Conservation (phyloP, 2,888 invertebrate species). For the Acleris holmiana region DNA sequence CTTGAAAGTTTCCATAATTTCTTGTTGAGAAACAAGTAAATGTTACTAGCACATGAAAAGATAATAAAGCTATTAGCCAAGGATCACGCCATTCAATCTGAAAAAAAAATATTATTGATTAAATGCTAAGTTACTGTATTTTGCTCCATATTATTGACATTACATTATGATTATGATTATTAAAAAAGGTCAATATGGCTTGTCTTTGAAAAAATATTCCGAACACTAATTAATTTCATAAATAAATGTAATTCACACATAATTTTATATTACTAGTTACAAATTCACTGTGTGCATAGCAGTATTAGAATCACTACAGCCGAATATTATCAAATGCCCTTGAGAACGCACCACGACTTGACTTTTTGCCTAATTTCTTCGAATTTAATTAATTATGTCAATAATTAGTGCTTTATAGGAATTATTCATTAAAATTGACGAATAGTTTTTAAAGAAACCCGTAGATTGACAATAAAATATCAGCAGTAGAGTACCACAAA, state of each 20-base stretch:
- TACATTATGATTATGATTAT: no score
- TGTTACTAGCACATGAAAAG: constrained; percentile 91
- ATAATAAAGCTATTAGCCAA: constrained; percentile 91
- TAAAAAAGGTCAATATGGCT: constrained; percentile 24
- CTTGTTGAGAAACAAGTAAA: constrained; percentile 91
- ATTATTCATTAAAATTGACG: no score
- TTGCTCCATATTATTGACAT: no score
- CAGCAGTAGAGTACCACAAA: constrained; percentile 1
- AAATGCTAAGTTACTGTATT: no score
- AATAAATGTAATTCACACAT: no score
- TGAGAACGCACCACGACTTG: no score
- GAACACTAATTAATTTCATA: not conserved
- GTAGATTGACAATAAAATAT: not conserved
- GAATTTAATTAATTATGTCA: no score
- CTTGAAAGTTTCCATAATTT: constrained; percentile 94
- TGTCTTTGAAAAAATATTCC: not conserved
- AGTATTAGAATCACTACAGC: not conserved
- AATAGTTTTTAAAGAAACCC: no score
- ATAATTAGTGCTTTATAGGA: no score
- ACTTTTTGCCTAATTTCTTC: no score
- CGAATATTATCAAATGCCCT: no score
- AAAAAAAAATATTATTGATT: constrained; percentile 53
- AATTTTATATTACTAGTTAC: not conserved
- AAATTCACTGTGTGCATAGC: not conserved
- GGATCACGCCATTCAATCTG: constrained; percentile 96